These are phyloP conservation scores for Paraplagusia blochii DNA, from an alignment of 2,113 vertebrate species.

Conservation along the genomic window DNA sequence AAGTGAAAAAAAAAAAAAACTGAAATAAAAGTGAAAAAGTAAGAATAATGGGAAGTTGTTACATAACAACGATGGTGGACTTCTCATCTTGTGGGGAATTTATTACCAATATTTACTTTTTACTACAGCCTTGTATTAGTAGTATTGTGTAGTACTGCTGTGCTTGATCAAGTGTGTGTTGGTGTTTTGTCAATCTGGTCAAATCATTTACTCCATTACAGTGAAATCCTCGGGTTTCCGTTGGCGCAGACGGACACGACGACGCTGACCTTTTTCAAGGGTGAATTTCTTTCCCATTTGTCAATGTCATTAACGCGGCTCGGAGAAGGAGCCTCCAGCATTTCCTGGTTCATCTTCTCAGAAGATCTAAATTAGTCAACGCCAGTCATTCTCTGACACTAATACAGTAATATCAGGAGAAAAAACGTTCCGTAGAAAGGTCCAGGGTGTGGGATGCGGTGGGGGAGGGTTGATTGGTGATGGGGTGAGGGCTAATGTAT, in stretches of 20 bases:
- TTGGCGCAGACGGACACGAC: not conserved
- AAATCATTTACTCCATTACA: no score
- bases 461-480: no score
- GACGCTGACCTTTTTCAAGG: conserved; percentile 10
- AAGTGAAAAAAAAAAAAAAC: not conserved
- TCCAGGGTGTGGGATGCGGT: conserved; percentile 16
- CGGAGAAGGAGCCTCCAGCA: conserved; percentile 42
- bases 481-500: not conserved
- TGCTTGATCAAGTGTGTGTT: no score
- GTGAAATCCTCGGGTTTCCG: no score
- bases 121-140: no score
- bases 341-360: conserved; percentile 30
- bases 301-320: conserved; percentile 51
- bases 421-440: conserved; percentile 25
- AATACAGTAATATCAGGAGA: conserved; percentile 35
- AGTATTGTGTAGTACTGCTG: no score
- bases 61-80: no score
- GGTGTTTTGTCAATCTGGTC: no score
- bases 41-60: not conserved
- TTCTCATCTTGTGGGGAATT: no score
- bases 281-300: conserved; percentile 27
- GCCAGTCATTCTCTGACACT: conserved; percentile 59
- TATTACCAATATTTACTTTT: no score
- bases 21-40: not conserved
- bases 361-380: conserved; percentile 60